Evolutionary conservation across 2,113 vertebrate genomes (phyloP).

Genomic region (Brachionichthys hirsutus): DNA sequence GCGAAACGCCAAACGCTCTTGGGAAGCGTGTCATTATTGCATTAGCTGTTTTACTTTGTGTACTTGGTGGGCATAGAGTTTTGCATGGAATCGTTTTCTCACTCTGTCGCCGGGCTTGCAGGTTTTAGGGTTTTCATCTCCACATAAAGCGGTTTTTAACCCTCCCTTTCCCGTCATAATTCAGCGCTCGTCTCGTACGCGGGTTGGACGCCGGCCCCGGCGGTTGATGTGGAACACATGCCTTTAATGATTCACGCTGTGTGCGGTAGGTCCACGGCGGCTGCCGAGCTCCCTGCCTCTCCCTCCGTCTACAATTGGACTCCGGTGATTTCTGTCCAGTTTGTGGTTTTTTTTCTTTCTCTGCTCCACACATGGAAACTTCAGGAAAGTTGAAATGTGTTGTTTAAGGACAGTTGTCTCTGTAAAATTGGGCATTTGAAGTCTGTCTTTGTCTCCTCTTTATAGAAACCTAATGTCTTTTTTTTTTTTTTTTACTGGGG

Average conservation of each 20-base stretch:
- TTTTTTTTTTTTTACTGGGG: slow-evolving; percentile 2
- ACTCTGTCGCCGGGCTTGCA: slow-evolving; percentile 37
- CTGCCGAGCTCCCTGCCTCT: slow-evolving; percentile 51
- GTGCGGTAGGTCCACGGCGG: slow-evolving; percentile 69
- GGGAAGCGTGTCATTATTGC: slow-evolving; percentile 37
- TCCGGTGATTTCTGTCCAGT: slow-evolving; percentile 37
- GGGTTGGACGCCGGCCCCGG: slow-evolving; percentile 65
- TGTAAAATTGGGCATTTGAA: slow-evolving; percentile 13
- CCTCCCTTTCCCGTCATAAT: slow-evolving; percentile 53
- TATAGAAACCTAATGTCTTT: not conserved
- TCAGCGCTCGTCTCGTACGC: slow-evolving; percentile 62
- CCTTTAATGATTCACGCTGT: slow-evolving; percentile 75
- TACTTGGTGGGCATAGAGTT: slow-evolving; percentile 10
- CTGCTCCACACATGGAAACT: slow-evolving; percentile 43
- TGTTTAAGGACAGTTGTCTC: slow-evolving; percentile 35
- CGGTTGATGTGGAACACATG: slow-evolving; percentile 77
- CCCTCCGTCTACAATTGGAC: slow-evolving; percentile 48
- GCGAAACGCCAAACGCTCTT: slow-evolving; percentile 20
- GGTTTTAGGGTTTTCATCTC: slow-evolving; percentile 58
- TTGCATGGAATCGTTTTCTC: slow-evolving; percentile 21
- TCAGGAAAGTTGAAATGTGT: slow-evolving; percentile 24
- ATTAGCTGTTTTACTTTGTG: slow-evolving; percentile 46
- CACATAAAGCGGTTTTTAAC: slow-evolving; percentile 48
- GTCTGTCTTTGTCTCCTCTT: not conserved
- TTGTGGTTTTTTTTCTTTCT: slow-evolving; percentile 16